Evolutionary conservation across 1,140 invertebrate species (phyloP), one percentile per base, ranked within the genome.

Genomic region (Leucophenga varia): DNA sequence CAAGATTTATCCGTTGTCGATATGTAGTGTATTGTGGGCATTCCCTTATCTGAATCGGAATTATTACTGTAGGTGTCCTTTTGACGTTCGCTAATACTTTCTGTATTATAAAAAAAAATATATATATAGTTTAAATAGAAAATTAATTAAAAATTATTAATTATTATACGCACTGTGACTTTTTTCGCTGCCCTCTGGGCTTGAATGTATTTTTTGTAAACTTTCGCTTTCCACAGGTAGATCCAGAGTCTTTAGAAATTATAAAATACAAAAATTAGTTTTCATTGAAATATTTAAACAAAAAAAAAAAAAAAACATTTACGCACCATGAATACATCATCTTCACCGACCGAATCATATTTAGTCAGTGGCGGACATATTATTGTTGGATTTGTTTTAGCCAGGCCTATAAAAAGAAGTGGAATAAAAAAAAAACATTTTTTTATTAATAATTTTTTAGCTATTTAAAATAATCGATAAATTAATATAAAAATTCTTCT

Each of bases 281-380:
- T 38, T 13, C 1, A 37, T 5, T 1, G 21, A 46, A 21, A 18
- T 16, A 14, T 3, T 2, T 7, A 10, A 9, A 12, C 1, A 8
- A 19, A 8, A 34, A 8, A 14, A 5, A 34, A 9, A 8, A 8
- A 4, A 6, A 6, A 34, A 9, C 31, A 34, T 31, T 21, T 38
- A 12, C 80, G 80, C 77, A 89, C 87, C 88, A 90, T 90, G 77
- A 91, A 91, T 59, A 91, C 88, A 75, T 90, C 88, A 74, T 90
- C 87, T 74, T 90, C 88, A 47, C 85, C 86, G 55, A 84, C 81
- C 77, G 87, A 86, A 84, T 80, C 73, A 67, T 77, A 81, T 79
- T 80, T 82, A 55, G 61, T 74, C 35, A 74, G 55, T 54, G 71
- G 71, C 77, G 76, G 69, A 58, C 72, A 74, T 54, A 67, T 69